A percentile compares a stretch with the other conserved stretches of the same genome.
phyloP scores from a whole-genome alignment of 1,140 invertebrate genomes.

The Lordiphosa collinella region DNA sequence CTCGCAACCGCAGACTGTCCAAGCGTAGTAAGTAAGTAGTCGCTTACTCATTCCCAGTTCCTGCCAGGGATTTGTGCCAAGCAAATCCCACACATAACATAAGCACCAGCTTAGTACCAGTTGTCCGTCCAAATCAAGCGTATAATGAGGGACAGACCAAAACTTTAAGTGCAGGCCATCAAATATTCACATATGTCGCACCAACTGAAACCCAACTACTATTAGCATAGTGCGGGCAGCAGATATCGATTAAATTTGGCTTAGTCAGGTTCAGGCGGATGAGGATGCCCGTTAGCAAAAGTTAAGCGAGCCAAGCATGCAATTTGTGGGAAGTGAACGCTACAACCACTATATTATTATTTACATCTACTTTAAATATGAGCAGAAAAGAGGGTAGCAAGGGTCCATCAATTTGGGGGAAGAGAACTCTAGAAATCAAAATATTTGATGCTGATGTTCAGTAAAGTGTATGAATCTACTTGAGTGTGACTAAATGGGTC shows the following conservation, averaged over 20 bases:
- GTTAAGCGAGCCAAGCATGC: constrained; percentile 43
- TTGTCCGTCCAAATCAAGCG: constrained; percentile 55
- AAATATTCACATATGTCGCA: constrained; percentile 64
- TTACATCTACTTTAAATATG: constrained; percentile 53
- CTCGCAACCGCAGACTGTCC: constrained; percentile 51
- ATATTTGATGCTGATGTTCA: too few species aligned
- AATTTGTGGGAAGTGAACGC: constrained; percentile 44
- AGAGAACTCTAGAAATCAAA: too few species aligned
- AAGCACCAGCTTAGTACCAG: constrained; percentile 11
- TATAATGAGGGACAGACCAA: constrained; percentile 51
- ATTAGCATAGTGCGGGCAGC: constrained; percentile 24
- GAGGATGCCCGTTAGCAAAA: constrained; percentile 17
- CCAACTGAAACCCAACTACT: constrained; percentile 34
- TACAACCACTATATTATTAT: constrained; percentile 47
- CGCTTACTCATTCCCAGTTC: constrained; percentile 31
- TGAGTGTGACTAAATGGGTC: too few species aligned
- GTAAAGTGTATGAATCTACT: too few species aligned
- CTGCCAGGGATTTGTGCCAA: constrained; percentile 25
- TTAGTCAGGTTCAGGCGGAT: constrained; percentile 9
- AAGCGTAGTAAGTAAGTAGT: constrained; percentile 5
- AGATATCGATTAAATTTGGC: constrained; percentile 58
- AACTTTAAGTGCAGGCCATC: constrained; percentile 37
- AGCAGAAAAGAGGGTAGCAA: constrained; percentile 2
- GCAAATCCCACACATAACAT: constrained; percentile 20
- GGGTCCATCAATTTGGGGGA: background rate